phyloP scores from a whole-genome alignment of 2,113 vertebrate species.

The Ptilorrhoa leucosticta region DNA sequence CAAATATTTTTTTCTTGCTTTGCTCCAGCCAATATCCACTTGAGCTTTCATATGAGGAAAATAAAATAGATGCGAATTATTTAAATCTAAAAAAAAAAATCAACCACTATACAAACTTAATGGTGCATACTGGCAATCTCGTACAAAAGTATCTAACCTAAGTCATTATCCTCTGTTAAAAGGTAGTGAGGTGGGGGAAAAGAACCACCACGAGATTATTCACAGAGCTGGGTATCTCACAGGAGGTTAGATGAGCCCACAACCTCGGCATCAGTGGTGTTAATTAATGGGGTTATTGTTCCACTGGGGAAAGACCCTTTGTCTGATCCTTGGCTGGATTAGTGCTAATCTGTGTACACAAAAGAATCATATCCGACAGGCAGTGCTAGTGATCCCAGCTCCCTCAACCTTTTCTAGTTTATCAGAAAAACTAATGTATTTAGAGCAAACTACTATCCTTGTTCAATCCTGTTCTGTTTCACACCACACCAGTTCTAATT shows the following conservation, averaged over 20 bases:
- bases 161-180: background rate
- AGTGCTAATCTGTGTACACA: background rate
- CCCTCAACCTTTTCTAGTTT: background rate
- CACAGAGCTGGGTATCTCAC: background rate
- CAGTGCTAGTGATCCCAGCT: background rate
- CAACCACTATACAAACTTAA: background rate
- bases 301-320: background rate
- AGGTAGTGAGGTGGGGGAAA: background rate
- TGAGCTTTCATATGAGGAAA: background rate
- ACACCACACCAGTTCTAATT: background rate
- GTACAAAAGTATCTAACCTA: background rate
- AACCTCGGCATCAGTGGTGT: background rate
- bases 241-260: background rate
- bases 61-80: background rate
- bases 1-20: slow-evolving; percentile 5
- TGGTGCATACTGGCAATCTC: background rate
- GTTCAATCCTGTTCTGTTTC: background rate
- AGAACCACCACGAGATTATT: background rate
- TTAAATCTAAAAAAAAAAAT: background rate
- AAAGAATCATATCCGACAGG: background rate
- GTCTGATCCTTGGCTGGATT: background rate
- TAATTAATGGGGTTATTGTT: background rate
- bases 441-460: background rate
- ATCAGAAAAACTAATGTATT: background rate
- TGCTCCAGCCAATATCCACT: background rate